Evolutionary conservation across 1,140 invertebrate species (phyloP).

Genomic region (Lucilia sericata): DNA sequence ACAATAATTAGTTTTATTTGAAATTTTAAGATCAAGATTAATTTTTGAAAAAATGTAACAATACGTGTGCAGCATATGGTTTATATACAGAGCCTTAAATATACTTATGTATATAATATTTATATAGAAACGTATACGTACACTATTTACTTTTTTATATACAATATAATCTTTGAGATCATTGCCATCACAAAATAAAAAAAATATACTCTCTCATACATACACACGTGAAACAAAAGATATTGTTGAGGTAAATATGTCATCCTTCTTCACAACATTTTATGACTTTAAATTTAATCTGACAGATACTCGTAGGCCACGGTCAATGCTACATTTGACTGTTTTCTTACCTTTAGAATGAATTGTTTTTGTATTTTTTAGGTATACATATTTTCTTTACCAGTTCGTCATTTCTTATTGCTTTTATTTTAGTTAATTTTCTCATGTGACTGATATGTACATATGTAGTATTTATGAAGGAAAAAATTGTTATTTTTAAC

Average conservation of each 20-base stretch:
- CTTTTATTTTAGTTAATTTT: background rate
- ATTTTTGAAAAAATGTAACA: conserved; percentile 2
- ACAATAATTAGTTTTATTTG: conserved; percentile 29
- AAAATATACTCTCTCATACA: background rate
- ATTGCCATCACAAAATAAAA: background rate
- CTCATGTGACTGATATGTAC: background rate
- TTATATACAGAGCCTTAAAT: background rate
- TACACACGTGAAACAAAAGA: conserved; percentile 23
- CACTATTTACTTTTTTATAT: conserved; percentile 21
- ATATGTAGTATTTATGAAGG: too few species aligned
- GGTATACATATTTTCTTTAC: conserved; percentile 29
- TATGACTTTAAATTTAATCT: conserved; percentile 65
- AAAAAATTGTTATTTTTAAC: too few species aligned
- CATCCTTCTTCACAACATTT: conserved; percentile 66
- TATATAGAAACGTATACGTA: background rate
- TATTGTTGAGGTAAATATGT: conserved; percentile 51
- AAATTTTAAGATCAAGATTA: conserved; percentile 34
- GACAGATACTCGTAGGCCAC: conserved; percentile 64
- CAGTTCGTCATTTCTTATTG: background rate
- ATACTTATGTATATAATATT: background rate
- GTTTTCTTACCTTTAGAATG: background rate
- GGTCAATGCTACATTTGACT: conserved; percentile 44
- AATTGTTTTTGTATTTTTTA: conserved; percentile 21
- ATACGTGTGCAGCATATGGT: background rate
- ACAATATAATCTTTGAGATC: conserved; percentile 9